A percentile compares a stretch with the other conserved stretches of the same genome.
phyloP scores from a whole-genome alignment of 2,888 invertebrate species.

The Trichopoda pennipes region DNA sequence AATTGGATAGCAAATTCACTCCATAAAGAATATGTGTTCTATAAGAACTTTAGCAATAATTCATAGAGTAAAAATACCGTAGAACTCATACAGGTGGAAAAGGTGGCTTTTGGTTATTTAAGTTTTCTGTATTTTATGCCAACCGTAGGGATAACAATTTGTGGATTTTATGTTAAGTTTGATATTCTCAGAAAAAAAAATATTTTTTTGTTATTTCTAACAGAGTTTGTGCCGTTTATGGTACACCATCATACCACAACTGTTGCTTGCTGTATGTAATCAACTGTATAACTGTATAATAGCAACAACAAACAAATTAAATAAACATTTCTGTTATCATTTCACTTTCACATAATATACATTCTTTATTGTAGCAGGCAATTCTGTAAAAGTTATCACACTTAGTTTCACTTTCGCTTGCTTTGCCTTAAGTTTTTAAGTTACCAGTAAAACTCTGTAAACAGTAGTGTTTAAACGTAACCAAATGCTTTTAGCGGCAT shows the following conservation, averaged over 20 bases:
- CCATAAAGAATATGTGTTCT: too few species aligned
- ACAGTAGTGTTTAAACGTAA: conserved; percentile 54
- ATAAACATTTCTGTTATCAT: too few species aligned
- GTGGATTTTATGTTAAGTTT: conserved; percentile 33
- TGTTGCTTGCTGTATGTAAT: conserved; percentile 21
- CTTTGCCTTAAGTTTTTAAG: neutral
- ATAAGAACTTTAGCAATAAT: too few species aligned
- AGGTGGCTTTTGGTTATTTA: too few species aligned
- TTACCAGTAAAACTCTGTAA: conserved; percentile 54
- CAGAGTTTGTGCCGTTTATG: too few species aligned
- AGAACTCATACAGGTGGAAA: too few species aligned
- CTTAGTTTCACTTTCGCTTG: conserved; percentile 39
- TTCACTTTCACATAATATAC: too few species aligned
- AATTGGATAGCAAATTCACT: too few species aligned
- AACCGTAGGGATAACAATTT: neutral
- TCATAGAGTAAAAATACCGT: too few species aligned
- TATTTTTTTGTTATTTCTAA: neutral
- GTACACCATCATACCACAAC: neutral
- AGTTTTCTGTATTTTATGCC: neutral
- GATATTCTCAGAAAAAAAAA: neutral
- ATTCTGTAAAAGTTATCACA: conserved; percentile 1
- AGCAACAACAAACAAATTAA: too few species aligned
- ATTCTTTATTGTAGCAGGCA: neutral
- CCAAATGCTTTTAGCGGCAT: conserved; percentile 30
- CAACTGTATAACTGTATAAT: neutral